phyloP scores from a whole-genome alignment of 1,140 invertebrate species.

The Druon quercuslanigerum region DNA sequence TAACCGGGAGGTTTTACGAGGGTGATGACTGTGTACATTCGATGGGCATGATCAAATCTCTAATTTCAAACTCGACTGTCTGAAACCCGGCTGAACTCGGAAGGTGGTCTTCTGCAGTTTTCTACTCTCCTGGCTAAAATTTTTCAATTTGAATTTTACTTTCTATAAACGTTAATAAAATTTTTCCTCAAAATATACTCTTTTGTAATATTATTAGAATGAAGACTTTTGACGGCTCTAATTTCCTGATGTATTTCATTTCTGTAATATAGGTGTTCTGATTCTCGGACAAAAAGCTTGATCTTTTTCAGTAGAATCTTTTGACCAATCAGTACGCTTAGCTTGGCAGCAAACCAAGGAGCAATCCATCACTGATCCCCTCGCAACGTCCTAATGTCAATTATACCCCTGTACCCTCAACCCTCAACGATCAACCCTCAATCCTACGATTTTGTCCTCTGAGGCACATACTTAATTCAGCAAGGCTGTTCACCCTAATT shows the following conservation, averaged over 20 bases:
- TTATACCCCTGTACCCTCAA: neutral
- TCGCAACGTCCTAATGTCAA: conserved; percentile 24
- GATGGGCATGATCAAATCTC: too few relatives aligned
- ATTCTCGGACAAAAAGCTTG: conserved; percentile 12
- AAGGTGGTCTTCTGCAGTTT: too few relatives aligned
- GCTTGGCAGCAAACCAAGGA: conserved; percentile 15
- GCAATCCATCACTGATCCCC: conserved; percentile 30
- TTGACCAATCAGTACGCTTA: conserved; percentile 6
- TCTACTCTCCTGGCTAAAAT: too few relatives aligned
- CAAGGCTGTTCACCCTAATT: neutral
- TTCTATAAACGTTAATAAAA: too few relatives aligned
- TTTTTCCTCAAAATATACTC: too few relatives aligned
- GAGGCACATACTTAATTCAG: conserved; percentile 4
- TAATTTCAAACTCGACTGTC: too few relatives aligned
- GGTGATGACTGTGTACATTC: too few relatives aligned
- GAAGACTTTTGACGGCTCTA: neutral
- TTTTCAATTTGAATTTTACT: too few relatives aligned
- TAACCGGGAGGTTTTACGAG: too few relatives aligned
- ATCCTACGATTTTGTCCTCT: neutral
- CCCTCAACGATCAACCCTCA: neutral
- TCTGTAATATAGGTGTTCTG: conserved; percentile 2
- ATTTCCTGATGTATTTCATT: neutral
- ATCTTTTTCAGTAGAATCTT: conserved; percentile 19
- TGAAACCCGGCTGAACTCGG: too few relatives aligned
- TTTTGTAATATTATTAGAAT: neutral